These are phyloP conservation scores for Synanthedon tipuliformis DNA, from an alignment of 2,888 invertebrate genomes.

Conservation along the genomic window DNA sequence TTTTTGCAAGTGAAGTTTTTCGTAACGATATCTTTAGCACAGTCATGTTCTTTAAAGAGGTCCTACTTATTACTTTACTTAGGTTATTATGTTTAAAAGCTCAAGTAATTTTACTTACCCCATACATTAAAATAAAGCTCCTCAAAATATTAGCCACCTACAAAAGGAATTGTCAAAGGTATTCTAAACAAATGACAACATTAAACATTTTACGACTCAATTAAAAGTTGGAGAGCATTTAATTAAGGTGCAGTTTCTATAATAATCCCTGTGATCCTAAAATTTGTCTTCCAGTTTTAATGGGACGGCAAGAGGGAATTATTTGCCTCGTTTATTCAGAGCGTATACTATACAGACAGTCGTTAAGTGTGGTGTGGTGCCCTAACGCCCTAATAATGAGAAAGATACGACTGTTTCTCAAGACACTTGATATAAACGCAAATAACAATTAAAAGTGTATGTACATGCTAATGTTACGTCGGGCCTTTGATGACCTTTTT, in stretches of 20 bases:
- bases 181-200: neutral
- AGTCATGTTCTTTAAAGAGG: too few relatives aligned
- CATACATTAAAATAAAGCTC: neutral
- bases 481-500: too few relatives aligned
- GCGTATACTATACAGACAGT: conserved; percentile 2
- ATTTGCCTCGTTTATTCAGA: conserved; percentile 25
- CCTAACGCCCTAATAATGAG: too few relatives aligned
- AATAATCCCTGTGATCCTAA: conserved; percentile 14
- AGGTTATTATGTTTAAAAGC: too few relatives aligned
- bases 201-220: neutral
- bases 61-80: too few relatives aligned
- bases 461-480: too few relatives aligned
- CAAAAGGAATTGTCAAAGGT: neutral
- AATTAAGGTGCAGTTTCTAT: conserved; percentile 10
- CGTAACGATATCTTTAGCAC: too few relatives aligned
- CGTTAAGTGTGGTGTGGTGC: conserved; percentile 7
- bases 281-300: conserved; percentile 29
- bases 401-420: too few relatives aligned
- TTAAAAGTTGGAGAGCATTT: neutral
- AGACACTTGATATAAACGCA: too few relatives aligned
- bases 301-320: conserved; percentile 27
- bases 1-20: too few relatives aligned
- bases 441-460: too few relatives aligned
- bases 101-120: too few relatives aligned
- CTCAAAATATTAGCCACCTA: neutral